Conservation (phyloP, 2,888 invertebrate species). For the Odontocolon sp. region DNA sequence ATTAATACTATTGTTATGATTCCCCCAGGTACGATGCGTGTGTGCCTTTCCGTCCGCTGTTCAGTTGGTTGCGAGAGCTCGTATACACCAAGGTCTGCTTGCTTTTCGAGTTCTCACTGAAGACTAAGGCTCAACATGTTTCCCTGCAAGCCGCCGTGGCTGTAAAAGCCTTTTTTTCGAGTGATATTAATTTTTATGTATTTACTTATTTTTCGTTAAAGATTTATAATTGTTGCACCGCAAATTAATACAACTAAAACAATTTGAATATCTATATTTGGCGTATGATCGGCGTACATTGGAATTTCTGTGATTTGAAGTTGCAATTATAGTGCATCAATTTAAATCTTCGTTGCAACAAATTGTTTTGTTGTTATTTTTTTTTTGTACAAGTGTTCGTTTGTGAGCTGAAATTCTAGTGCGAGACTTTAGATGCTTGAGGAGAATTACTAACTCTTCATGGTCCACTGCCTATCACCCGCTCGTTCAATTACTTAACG, state of each 20-base stretch:
- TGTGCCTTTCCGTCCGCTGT: conserved; percentile 63
- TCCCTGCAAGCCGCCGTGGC: background rate
- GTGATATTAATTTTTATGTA: background rate
- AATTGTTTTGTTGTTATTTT: background rate
- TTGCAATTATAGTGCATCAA: too few species aligned
- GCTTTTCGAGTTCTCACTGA: background rate
- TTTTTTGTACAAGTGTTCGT: background rate
- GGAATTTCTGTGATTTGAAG: background rate
- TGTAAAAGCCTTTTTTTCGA: background rate
- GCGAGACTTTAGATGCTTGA: conserved; percentile 18
- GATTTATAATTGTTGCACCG: too few species aligned
- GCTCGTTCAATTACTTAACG: conserved; percentile 46
- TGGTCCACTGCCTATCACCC: conserved; percentile 24
- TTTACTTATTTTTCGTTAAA: too few species aligned
- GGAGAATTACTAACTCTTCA: conserved; percentile 23
- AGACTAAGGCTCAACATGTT: background rate
- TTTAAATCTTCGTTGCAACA: too few species aligned
- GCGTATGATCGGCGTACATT: background rate
- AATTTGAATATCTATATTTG: too few species aligned
- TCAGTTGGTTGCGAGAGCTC: conserved; percentile 60
- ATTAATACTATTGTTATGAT: conserved; percentile 81
- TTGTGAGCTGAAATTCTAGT: conserved; percentile 8
- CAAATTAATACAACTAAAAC: too few species aligned
- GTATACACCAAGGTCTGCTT: conserved; percentile 47
- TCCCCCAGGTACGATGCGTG: conserved; percentile 71